A percentile compares a stretch with the other conserved stretches of the same genome.
Evolutionary conservation across 2,113 vertebrate species (phyloP).

Genomic region (Beaufortia kweichowensis): DNA sequence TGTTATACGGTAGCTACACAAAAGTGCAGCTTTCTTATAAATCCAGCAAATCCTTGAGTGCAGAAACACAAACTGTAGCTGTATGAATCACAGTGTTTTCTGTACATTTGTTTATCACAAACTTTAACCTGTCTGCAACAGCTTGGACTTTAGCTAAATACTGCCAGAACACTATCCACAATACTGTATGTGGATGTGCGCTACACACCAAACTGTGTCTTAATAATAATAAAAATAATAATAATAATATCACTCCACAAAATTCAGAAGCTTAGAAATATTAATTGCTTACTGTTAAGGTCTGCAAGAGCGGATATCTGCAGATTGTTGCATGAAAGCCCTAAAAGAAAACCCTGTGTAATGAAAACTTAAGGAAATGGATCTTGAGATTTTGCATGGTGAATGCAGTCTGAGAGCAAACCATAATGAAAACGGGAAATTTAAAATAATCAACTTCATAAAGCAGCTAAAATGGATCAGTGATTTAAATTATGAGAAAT

Average conservation of each 20-base stretch:
- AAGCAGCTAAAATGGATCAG: not conserved
- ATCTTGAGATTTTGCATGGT: too few species aligned
- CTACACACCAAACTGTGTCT: constrained; percentile 50
- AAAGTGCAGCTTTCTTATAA: not conserved
- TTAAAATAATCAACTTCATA: too few species aligned
- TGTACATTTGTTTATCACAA: constrained; percentile 9
- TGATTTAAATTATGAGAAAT: not conserved
- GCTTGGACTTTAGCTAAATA: constrained; percentile 27
- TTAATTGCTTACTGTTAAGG: too few species aligned
- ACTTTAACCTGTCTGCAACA: constrained; percentile 14
- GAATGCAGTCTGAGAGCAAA: too few species aligned
- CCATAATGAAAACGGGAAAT: too few species aligned
- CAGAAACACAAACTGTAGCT: constrained; percentile 13
- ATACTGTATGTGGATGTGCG: constrained; percentile 12
- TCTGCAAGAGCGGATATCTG: too few species aligned
- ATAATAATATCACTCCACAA: not conserved
- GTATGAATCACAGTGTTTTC: constrained; percentile 11
- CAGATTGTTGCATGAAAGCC: too few species aligned
- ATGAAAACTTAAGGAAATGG: too few species aligned
- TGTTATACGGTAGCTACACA: constrained; percentile 4
- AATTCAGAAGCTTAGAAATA: not conserved
- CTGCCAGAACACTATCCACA: constrained; percentile 40
- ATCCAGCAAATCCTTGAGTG: constrained; percentile 32
- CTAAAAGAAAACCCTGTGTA: too few species aligned
- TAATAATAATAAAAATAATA: not conserved